Conservation (phyloP, 2,888 invertebrate genomes). For the Epinotia ramella region DNA sequence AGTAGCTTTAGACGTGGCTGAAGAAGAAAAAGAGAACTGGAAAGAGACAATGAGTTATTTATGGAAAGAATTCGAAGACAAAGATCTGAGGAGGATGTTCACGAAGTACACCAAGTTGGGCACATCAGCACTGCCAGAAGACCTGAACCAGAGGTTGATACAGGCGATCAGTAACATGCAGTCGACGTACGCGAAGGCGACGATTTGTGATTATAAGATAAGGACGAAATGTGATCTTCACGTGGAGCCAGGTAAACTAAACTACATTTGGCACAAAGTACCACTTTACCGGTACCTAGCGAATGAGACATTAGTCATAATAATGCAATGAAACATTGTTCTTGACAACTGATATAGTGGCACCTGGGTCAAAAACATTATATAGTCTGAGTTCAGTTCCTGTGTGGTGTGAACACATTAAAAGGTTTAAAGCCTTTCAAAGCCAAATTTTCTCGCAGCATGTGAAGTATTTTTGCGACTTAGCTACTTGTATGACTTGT, state of each 20-base stretch:
- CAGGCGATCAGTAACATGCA: slow-evolving; percentile 89
- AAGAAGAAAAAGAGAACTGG: slow-evolving; percentile 87
- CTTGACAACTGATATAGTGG: too few species aligned
- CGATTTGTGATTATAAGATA: slow-evolving; percentile 89
- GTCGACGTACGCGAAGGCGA: slow-evolving; percentile 90
- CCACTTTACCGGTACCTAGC: too few species aligned
- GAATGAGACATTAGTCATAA: too few species aligned
- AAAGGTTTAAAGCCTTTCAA: too few species aligned
- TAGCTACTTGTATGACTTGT: too few species aligned
- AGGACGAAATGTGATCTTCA: slow-evolving; percentile 88
- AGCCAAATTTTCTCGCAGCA: too few species aligned
- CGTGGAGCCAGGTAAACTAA: slow-evolving; percentile 88
- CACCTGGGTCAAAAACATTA: too few species aligned
- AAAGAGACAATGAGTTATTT: slow-evolving; percentile 88
- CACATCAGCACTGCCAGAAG: slow-evolving; percentile 89
- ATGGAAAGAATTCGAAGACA: slow-evolving; percentile 90
- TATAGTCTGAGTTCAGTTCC: too few species aligned
- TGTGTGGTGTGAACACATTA: too few species aligned
- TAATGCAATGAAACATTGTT: too few species aligned
- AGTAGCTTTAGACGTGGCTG: slow-evolving; percentile 72
- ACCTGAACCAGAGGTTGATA: slow-evolving; percentile 86
- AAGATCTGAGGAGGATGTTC: slow-evolving; percentile 90
- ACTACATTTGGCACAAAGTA: too few species aligned
- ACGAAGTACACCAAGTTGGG: slow-evolving; percentile 89
- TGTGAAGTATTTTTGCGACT: too few species aligned